These are phyloP conservation scores for Toxonevra muliebris DNA, from an alignment of 2,888 invertebrate genomes.

Conservation along the genomic window DNA sequence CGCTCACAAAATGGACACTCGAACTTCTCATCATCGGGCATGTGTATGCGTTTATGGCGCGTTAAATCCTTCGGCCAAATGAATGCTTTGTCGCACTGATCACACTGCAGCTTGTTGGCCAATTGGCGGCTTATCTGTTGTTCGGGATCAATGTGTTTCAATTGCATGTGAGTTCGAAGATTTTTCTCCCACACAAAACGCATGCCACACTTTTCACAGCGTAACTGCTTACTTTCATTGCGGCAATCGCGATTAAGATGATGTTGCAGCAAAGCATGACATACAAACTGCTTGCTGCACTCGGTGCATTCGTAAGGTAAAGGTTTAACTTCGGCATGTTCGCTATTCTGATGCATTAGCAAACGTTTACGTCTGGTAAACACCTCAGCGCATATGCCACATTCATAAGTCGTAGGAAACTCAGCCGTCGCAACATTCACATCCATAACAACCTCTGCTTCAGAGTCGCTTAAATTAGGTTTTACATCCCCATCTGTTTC, in stretches of 20 bases:
- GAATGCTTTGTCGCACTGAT: slow-evolving; percentile 73
- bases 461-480: slow-evolving; percentile 36
- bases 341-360: slow-evolving; percentile 50
- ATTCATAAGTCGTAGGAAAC: slow-evolving; percentile 42
- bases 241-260: slow-evolving; percentile 65
- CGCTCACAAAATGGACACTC: slow-evolving; percentile 70
- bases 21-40: slow-evolving; percentile 67
- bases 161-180: slow-evolving; percentile 48
- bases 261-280: slow-evolving; percentile 66
- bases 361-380: slow-evolving; percentile 46
- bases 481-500: slow-evolving; percentile 47
- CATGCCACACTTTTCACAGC: slow-evolving; percentile 52
- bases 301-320: slow-evolving; percentile 66
- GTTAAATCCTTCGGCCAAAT: slow-evolving; percentile 72
- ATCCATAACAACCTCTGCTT: slow-evolving; percentile 42
- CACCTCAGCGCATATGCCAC: slow-evolving; percentile 51
- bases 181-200: slow-evolving; percentile 59
- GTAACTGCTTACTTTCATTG: slow-evolving; percentile 47
- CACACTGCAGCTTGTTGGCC: slow-evolving; percentile 68
- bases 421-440: neutral
- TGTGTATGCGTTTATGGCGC: slow-evolving; percentile 73
- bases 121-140: slow-evolving; percentile 44
- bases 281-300: slow-evolving; percentile 68
- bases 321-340: slow-evolving; percentile 54
- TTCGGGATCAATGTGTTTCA: slow-evolving; percentile 50